Evolutionary conservation across 2,113 vertebrate species (phyloP).

Genomic region (Aldabrachelys gigantea): DNA sequence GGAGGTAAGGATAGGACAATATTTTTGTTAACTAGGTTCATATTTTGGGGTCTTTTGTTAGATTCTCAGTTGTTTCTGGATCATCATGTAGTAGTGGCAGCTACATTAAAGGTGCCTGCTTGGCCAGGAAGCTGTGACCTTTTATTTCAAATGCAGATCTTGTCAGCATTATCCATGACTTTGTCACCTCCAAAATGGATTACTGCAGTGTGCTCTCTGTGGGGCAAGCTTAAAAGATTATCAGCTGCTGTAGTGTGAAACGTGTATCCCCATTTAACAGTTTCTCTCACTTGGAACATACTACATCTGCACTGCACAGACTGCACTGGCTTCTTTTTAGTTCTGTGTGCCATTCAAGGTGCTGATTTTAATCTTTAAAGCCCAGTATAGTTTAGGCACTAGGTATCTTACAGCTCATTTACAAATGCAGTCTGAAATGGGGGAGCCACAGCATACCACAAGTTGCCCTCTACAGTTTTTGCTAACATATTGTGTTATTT

Average conservation of each 20-base stretch:
- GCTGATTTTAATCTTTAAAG: background rate
- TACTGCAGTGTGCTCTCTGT: background rate
- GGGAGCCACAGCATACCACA: background rate
- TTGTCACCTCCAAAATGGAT: background rate
- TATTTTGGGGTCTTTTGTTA: background rate
- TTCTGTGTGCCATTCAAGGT: background rate
- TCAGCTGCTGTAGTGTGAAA: background rate
- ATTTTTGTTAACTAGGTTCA: background rate
- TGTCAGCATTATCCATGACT: background rate
- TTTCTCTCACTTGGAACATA: background rate
- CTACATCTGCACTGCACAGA: background rate
- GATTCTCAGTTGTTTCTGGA: background rate
- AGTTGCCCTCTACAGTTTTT: background rate
- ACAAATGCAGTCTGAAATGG: background rate
- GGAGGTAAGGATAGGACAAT: background rate
- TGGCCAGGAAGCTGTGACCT: background rate
- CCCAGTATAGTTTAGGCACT: background rate
- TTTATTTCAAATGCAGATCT: background rate
- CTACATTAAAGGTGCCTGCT: background rate
- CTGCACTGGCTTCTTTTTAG: background rate
- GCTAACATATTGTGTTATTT: background rate
- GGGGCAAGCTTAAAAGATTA: background rate
- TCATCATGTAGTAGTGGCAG: background rate
- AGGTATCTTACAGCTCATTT: background rate
- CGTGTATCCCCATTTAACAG: background rate